These are phyloP conservation scores for Varecia variegata DNA, from an alignment of 2,797 vertebrate genomes.

Conservation along the genomic window DNA sequence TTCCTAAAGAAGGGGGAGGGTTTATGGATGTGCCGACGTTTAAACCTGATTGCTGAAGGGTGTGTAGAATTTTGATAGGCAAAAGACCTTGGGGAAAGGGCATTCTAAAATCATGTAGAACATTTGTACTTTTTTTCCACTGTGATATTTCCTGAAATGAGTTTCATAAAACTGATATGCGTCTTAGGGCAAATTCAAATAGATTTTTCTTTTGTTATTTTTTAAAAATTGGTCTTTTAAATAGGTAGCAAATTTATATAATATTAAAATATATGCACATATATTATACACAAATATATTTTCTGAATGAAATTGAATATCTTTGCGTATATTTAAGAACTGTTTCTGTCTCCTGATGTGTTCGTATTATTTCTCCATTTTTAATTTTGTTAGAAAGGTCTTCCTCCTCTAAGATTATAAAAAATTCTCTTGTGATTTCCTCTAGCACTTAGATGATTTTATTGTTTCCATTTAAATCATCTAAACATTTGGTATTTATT, in stretches of 20 bases:
- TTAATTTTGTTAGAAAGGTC: neutral
- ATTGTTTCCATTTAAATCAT: conserved; percentile 12
- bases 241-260: neutral
- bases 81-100: neutral
- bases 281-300: neutral
- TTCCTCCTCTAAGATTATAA: neutral
- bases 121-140: neutral
- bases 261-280: neutral
- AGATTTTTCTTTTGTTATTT: neutral
- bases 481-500: neutral
- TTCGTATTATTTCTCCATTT: neutral
- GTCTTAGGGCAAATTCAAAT: neutral
- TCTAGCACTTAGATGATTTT: neutral
- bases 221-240: neutral
- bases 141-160: neutral
- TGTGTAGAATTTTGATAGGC: neutral
- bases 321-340: neutral
- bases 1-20: neutral
- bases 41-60: neutral
- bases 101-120: neutral
- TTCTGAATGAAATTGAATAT: neutral
- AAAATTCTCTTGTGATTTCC: neutral
- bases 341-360: neutral
- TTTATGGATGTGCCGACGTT: neutral
- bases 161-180: neutral